Percentiles rank a stretch among this genome's conserved stretches.
Evolutionary conservation across 23 tunicate species (phyloP).

Genomic region (Trididemnum miniatum): DNA sequence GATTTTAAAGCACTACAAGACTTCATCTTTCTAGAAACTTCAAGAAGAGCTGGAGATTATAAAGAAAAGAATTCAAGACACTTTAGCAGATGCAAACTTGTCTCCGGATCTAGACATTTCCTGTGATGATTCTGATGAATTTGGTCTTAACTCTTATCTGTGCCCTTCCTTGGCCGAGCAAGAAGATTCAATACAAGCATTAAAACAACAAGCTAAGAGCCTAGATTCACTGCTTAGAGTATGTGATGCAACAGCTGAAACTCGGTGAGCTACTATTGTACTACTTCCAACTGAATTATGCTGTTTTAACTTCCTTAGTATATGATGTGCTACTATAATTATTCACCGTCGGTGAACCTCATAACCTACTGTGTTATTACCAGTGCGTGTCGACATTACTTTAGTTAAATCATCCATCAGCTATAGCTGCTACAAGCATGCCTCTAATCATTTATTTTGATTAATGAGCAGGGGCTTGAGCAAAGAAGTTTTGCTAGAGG

Average conservation of each 20-base stretch:
- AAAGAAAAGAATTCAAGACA: neutral
- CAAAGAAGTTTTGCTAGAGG: too few relatives aligned
- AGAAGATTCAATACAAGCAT: neutral
- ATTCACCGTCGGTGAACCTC: too few relatives aligned
- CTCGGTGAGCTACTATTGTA: neutral
- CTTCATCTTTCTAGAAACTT: neutral
- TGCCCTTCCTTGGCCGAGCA: neutral
- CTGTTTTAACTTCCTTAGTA: too few relatives aligned
- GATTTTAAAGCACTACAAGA: neutral
- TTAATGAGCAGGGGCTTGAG: too few relatives aligned
- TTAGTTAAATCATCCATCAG: too few relatives aligned
- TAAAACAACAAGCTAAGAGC: neutral
- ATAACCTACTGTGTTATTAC: too few relatives aligned
- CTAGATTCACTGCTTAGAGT: neutral
- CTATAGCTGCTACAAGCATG: too few relatives aligned
- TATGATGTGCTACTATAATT: too few relatives aligned
- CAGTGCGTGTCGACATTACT: too few relatives aligned
- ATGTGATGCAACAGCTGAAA: neutral
- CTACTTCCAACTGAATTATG: too few relatives aligned
- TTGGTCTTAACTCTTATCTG: neutral
- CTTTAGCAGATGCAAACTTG: neutral
- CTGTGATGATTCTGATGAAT: neutral
- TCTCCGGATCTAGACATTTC: neutral
- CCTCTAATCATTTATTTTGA: too few relatives aligned
- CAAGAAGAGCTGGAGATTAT: neutral